Percentiles rank a stretch among this genome's conserved stretches.
phyloP scores from a whole-genome alignment of 2,113 vertebrate species.

The Sorex araneus region DNA sequence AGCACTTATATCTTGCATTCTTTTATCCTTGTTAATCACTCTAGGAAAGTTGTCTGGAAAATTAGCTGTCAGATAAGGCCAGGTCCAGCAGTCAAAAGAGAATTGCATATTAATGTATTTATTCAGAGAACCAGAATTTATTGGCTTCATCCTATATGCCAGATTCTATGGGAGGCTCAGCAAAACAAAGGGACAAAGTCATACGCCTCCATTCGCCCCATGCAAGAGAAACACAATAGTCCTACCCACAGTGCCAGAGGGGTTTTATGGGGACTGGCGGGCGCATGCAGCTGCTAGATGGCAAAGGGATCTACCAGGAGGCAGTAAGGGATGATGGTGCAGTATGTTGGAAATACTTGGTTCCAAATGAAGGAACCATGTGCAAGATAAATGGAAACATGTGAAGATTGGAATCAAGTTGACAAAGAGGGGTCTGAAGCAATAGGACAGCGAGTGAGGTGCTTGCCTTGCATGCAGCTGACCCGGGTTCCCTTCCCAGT shows the following conservation, averaged over 20 bases:
- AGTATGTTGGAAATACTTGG: not conserved
- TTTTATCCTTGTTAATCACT: not conserved
- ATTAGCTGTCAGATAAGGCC: conserved; percentile 32
- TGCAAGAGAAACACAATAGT: not conserved
- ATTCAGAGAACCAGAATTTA: not conserved
- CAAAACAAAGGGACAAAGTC: not conserved
- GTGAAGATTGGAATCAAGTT: not conserved
- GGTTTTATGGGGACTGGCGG: rapidly evolving
- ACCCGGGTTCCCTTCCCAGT: too few species aligned
- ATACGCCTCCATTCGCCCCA: not conserved
- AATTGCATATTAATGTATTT: conserved; percentile 23
- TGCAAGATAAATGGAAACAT: not conserved
- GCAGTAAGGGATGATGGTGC: not conserved
- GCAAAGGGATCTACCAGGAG: not conserved
- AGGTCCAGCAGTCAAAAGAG: not conserved
- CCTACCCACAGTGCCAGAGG: not conserved
- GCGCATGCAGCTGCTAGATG: not conserved
- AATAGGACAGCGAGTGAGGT: too few species aligned
- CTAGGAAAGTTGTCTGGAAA: conserved; percentile 1
- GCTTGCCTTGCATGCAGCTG: too few species aligned
- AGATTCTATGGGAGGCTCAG: not conserved
- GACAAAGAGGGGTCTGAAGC: too few species aligned
- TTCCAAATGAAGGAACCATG: not conserved
- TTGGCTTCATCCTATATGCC: not conserved
- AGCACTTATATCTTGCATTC: not conserved